Evolutionary conservation across 1,140 invertebrate species (phyloP), one percentile per base, ranked within the genome.

Genomic region (Vanessa atalanta): DNA sequence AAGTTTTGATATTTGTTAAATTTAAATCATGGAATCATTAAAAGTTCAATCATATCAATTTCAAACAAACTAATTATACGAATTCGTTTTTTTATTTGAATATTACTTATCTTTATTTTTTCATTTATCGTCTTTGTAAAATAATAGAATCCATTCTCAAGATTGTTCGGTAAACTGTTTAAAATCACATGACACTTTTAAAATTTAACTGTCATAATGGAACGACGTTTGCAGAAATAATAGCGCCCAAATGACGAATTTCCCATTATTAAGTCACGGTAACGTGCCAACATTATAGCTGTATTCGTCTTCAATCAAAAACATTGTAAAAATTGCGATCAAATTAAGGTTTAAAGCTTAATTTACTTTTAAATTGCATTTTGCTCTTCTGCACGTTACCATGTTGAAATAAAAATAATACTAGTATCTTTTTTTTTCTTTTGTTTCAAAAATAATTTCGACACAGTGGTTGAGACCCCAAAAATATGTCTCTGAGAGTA

Each of bases 191-290:
- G 76, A 78, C 82, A 82, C 80, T 79, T 81, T 79, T 63, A 76
- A 85, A 87, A 86, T 82, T 83, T 79, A 83, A 79, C 81, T 85
- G 83, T 86, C 84, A 85, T 77, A 81, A 72, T 67, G 66, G 79
- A 80, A 63, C 78, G 81, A 85, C 82, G 80, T 69, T 79, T 78
- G 72, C 78, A 67, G 76, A 83, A 85, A 82, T 83, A 84, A 82
- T 79, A 75, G 74, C 67, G 72, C 23, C 70, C 80, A 85, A 80
- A 83, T 84, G 85, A 80, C 78, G 80, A 72, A 72, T 73, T 87
- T 86, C 86, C 83, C 86, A 85, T 80, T 78, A 79, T 79, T 79
- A 83, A 79, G 75, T 79, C 76, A 80, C 70, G 68, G 76, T 74
- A 73, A 81, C 71, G 76, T 81, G 77, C 76, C 80, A 77, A 77